Conservation (phyloP, 2,888 invertebrate genomes). For the Caenorhabditis sinica region DNA sequence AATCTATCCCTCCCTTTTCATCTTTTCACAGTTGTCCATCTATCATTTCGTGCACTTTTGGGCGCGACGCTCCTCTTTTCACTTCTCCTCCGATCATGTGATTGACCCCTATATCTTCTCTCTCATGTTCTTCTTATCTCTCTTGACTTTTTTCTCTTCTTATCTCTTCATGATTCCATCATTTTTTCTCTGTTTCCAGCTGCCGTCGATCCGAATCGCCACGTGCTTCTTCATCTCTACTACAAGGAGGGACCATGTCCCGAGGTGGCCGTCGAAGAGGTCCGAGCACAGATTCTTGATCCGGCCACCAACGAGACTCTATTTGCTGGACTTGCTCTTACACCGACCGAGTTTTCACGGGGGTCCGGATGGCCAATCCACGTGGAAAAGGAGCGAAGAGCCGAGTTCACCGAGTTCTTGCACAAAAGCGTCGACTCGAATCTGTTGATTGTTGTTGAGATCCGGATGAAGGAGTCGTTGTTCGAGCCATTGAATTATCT, state of each 20-base stretch:
- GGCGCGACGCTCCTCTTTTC: conserved; percentile 37
- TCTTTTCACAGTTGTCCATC: conserved; percentile 49
- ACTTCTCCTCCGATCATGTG: conserved; percentile 45
- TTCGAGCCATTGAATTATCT: conserved; percentile 81
- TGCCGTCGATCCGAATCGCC: conserved; percentile 67
- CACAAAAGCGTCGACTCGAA: conserved; percentile 76
- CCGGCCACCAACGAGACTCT: conserved; percentile 61
- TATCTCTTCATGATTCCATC: conserved; percentile 13
- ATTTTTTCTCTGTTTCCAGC: conserved; percentile 41
- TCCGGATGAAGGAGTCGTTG: conserved; percentile 70
- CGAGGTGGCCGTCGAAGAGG: conserved; percentile 78
- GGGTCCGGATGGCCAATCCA: conserved; percentile 81
- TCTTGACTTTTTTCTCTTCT: conserved; percentile 4
- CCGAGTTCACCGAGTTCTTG: conserved; percentile 77
- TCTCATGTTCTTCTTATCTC: neutral
- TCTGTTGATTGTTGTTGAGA: conserved; percentile 77
- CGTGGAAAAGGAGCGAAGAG: conserved; percentile 66
- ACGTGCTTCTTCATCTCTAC: conserved; percentile 80
- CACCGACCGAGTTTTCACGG: conserved; percentile 56
- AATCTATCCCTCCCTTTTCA: neutral
- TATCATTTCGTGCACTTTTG: conserved; percentile 58
- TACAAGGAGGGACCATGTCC: conserved; percentile 82
- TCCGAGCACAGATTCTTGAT: conserved; percentile 67
- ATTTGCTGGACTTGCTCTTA: conserved; percentile 57
- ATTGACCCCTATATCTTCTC: conserved; percentile 47